Conservation (phyloP, 2,113 vertebrate genomes). For the Vulpes vulpes region DNA sequence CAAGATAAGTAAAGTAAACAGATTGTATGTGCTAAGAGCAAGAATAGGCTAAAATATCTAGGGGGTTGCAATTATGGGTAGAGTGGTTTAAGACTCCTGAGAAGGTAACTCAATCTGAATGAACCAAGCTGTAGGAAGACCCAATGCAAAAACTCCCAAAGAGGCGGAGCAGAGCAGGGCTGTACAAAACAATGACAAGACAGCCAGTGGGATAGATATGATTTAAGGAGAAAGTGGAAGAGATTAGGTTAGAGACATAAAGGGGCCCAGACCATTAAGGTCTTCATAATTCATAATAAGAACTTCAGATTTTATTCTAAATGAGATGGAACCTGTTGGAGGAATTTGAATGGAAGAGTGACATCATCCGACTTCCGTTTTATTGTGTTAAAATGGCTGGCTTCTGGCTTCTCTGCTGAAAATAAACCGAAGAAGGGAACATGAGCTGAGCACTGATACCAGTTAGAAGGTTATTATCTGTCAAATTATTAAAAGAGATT, state of each 20-base stretch:
- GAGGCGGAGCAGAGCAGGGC: background rate
- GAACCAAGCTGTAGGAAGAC: background rate
- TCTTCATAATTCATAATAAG: background rate
- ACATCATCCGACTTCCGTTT: background rate
- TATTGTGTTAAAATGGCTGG: no score
- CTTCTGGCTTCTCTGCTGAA: slow-evolving; percentile 51
- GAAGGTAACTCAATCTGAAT: background rate
- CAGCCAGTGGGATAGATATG: background rate
- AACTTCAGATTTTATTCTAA: background rate
- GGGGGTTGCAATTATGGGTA: background rate
- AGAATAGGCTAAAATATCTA: background rate
- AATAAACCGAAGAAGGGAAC: slow-evolving; percentile 9
- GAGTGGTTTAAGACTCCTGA: background rate
- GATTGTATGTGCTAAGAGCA: background rate
- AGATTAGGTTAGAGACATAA: background rate
- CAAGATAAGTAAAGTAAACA: background rate
- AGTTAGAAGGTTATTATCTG: slow-evolving; percentile 60
- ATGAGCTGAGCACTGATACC: slow-evolving; percentile 52
- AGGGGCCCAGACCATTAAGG: background rate
- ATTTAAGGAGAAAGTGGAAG: background rate
- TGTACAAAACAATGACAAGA: background rate
- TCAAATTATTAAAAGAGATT: slow-evolving; percentile 74
- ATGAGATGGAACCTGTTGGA: background rate
- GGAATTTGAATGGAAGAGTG: background rate
- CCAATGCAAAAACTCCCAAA: background rate